Base-by-base conservation (phyloP, 2,797 vertebrate species). In the Menidia menidia region DNA sequence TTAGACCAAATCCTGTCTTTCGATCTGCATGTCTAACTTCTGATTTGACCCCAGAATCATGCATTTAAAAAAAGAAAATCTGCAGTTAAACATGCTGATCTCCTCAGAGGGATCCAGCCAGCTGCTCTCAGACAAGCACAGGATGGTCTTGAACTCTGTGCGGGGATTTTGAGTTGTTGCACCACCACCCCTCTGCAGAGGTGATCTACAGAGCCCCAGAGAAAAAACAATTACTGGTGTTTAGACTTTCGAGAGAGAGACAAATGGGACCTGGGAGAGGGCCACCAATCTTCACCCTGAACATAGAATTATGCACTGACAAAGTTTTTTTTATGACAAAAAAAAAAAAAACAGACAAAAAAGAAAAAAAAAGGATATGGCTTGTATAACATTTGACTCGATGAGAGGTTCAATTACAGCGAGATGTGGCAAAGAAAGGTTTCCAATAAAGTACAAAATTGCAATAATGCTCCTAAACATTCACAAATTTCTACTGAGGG, bases 401-500 rank as follows among this genome's bases (percentile, higher is more conserved):
- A 72, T 59, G 11, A 31, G 18, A 54, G 7, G 12, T 35, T 43
- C 44, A 30, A 43, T 30, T 50, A 61, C 7, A 50, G 76, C 78
- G 78, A 81, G 77, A 87, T 87, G 87, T 73, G 73, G 77, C 73
- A 89, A 91, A 80, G 62, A 64, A 87, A 88, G 75, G 64, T 54
- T 71, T 88, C 82, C 77, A 81, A 83, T 88, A 70, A 80, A 82
- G 85, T 89, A 90, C 70, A 90, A 90, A 89, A 88, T 84, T 85
- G 88, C 86, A 80, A 86, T 84, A 76, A 89, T 83, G 87, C 86
- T 92, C 88, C 90, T 91, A 91, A 82, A 91, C 87, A 92, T 89
- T 92, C 89, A 92, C 90, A 85, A 66, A 61, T 85, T 87, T 92
- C 90, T 92, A 92, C 87, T 92, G 81, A 90, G 90, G 90, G 88